Base-by-base conservation (phyloP, 2,888 invertebrate species). In the Dynastes tityus region DNA sequence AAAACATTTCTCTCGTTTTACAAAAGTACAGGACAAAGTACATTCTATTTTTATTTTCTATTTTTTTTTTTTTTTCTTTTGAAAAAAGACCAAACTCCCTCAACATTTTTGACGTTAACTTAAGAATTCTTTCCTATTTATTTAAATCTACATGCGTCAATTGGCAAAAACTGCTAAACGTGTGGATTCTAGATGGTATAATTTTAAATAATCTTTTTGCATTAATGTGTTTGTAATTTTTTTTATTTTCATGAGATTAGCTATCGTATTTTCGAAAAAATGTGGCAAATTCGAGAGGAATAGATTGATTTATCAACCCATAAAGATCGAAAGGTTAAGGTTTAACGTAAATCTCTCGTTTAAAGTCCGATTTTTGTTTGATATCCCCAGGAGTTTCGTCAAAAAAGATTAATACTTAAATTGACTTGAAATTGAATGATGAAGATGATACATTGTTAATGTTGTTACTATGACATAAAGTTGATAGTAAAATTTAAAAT, bases 21-120 rank as follows among this genome's bases (percentile, higher is more conserved):
- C 53, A 53, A 53, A 53, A 2, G 53, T 53, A n/a, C 16, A 40
- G 40, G 2, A 3, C 65, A 65, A 65, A 65, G 65, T 65, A 2
- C 65, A 40, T n/a, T 65, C 40, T 65, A 65, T 65, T 65, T 65
- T 65, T 40, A n/a, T 37, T 65, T 37, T 2, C 16, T 13, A n/a
- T n/a, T n/a, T 13, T 37, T 5, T 65, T 32, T 64, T 32, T 64
- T 9, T 5, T 1, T 32, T 3, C 4, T 2, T 6, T 6, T 0
- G 6, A 45, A 45, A 45, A 45, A 9, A 9, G 8, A 45, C 0
- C 9, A 8, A 45, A 8, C 45, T 45, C 45, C 11, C 45, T 8
- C 45, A 45, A 45, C 45, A 45, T 27, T 9, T 63, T 63, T 29
- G 27, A 13, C 32, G 29, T 45, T 45, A 45, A 11, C 45, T 45